Evolutionary conservation across 1,140 invertebrate genomes (phyloP), one percentile per base, ranked within the genome.

Genomic region (Hyphantria cunea): DNA sequence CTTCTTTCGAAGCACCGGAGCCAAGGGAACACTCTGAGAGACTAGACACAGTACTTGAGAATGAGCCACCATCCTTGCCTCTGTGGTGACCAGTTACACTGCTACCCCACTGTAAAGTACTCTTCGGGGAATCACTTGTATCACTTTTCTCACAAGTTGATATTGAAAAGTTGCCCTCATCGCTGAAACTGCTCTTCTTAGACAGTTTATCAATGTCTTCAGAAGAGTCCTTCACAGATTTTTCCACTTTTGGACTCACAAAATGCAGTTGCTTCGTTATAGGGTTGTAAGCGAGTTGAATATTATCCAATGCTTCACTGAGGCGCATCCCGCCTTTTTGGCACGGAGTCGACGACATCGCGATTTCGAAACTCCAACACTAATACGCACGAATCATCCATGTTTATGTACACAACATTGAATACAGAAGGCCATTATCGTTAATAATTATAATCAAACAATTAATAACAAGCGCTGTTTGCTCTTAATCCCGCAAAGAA

Each of bases 211-310:
- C 89, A 55, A 87, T 60, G 15, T 89, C 86, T 63, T 85, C 86
- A 12, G 73, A 25, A n/a, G 66, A 74, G 11, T 83, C 74, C 47
- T 81, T 80, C 8, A 63, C 25, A n/a, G 66, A 60, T 63, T 88
- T 87, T 39, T 82, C 84, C 9, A 78, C 68, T 72, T 86, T 91
- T 33, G 88, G 87, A 50, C 85, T 91, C 51, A 92, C 89, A 51
- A 92, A 92, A 73, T 91, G 91, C 61, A 92, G 70, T 55, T 92
- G 91, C 67, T 91, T 91, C 12, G 91, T 92, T 48, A 92, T 91
- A 4, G 91, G 91, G 72, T 92, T 92, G 69, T 92, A 92, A 4
- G 91, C 91, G 6, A 92, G 82, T 55, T 90, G 90, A 69, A 92
- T 92, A 56, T 87, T 91, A 68, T 92, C 90, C 62, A 92, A 73